A percentile compares a stretch with the other conserved stretches of the same genome.
Evolutionary conservation across 2,113 vertebrate genomes (phyloP).

Genomic region (Stigmatopora argus): DNA sequence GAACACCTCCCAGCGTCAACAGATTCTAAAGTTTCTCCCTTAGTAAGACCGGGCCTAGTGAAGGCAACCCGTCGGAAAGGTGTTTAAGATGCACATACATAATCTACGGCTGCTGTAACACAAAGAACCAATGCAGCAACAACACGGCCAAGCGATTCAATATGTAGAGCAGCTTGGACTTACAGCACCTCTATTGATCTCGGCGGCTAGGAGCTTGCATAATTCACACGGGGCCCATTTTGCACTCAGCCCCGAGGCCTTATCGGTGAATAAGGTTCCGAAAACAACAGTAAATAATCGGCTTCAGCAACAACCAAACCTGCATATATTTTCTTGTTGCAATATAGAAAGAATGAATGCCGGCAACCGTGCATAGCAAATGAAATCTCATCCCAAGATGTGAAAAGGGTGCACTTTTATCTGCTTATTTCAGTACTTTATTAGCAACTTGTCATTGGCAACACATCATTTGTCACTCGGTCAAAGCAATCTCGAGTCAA

Average conservation of each 20-base stretch:
- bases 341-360: neutral
- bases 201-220: conserved; percentile 32
- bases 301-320: neutral
- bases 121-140: conserved; percentile 47
- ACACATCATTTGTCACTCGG: too few relatives aligned
- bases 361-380: neutral
- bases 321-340: neutral
- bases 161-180: conserved; percentile 40
- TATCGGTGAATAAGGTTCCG: conserved; percentile 16
- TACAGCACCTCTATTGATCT: conserved; percentile 52
- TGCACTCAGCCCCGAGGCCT: conserved; percentile 8
- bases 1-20: neutral
- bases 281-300: conserved; percentile 15
- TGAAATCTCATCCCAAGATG: too few relatives aligned
- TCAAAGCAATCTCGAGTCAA: too few relatives aligned
- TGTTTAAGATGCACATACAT: conserved; percentile 5
- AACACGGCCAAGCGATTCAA: conserved; percentile 38
- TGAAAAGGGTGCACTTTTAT: too few relatives aligned
- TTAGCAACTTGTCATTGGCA: too few relatives aligned
- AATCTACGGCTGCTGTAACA: conserved; percentile 23
- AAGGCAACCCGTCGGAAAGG: conserved; percentile 12
- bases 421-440: too few relatives aligned
- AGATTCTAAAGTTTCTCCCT: conserved; percentile 1
- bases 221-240: conserved; percentile 35
- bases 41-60: conserved; percentile 16